Evolutionary conservation across 2,888 invertebrate genomes (phyloP), one percentile per base, ranked within the genome.

Genomic region (Ischnura elegans): DNA sequence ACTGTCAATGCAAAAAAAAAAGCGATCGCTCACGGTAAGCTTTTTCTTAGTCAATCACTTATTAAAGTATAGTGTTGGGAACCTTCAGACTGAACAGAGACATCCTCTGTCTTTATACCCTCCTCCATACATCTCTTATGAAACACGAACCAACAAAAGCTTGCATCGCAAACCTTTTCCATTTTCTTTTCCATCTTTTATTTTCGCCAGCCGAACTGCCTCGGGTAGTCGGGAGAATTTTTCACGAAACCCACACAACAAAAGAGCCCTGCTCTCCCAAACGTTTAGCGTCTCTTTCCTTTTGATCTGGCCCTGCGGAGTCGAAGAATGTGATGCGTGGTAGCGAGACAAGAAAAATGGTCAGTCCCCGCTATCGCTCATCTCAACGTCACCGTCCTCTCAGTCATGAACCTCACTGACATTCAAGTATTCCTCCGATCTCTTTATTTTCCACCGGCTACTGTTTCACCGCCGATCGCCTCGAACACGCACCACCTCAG

Each of bases 391-490:
- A 86, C 46, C 86, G n/a, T 86, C n/a, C 45, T 45, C 16, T n/a
- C 45, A 21, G 46, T 46, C 45, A 45, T 86, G 16, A n/a, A n/a
- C 19, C 51, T 13, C 19, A 3, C 85, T 45, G 86, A 86, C 86
- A 86, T 43, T 86, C n/a, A 46, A 46, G 46, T 46, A 46, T 86
- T 86, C 76, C 36, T 36, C n/a, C 36, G 76, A 76, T 76, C 86
- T 21, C 86, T 86, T 86, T 43, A 86, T 86, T 86, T 86, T 46
- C 43, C 86, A 51, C 36, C 86, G 46, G 86, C 86, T 86, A 86
- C 86, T 46, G 86, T 86, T 86, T 86, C 86, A 43, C n/a, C 86
- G 45, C 45, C 86, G n/a, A 45, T 46, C 8, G 13, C 86, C 45
- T 46, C 21, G 1, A 29, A 76, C 76, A 76, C 36, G 76, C 76